These are phyloP conservation scores for Strix uralensis DNA, from an alignment of 2,113 vertebrate species.

Conservation along the genomic window DNA sequence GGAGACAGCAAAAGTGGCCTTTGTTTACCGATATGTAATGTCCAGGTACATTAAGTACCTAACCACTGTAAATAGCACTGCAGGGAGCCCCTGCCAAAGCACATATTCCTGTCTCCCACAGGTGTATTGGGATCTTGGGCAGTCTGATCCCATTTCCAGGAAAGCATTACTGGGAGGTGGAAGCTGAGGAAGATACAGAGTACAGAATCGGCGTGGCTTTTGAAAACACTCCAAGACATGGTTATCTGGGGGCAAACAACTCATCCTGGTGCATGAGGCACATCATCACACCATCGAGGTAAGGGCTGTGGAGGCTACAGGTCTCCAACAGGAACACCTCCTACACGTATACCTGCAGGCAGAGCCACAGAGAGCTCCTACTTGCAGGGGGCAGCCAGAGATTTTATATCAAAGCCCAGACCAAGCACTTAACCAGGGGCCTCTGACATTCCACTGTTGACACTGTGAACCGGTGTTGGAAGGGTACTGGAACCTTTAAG, in stretches of 20 bases:
- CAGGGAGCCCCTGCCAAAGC: background rate
- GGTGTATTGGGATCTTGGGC: conserved; percentile 89
- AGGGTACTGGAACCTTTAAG: background rate
- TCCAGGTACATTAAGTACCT: background rate
- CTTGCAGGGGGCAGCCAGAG: background rate
- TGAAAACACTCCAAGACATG: conserved; percentile 82
- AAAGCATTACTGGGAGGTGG: conserved; percentile 91
- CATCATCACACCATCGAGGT: conserved; percentile 84
- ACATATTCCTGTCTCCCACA: conserved; percentile 41
- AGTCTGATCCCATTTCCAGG: conserved; percentile 86
- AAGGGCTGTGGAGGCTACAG: conserved; percentile 10
- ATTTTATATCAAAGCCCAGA: background rate
- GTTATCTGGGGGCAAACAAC: conserved; percentile 82
- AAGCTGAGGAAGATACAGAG: conserved; percentile 81
- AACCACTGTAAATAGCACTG: background rate
- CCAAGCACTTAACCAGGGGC: background rate
- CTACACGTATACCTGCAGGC: background rate
- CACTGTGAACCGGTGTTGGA: background rate
- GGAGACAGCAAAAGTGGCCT: background rate
- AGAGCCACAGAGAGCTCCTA: background rate
- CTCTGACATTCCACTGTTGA: fast-evolving
- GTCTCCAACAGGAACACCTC: background rate
- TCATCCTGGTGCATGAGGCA: conserved; percentile 94
- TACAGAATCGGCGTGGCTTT: conserved; percentile 87
- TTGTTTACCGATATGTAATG: background rate